phyloP scores from a whole-genome alignment of 2,113 vertebrate genomes.

The Oryzias curvinotus region DNA sequence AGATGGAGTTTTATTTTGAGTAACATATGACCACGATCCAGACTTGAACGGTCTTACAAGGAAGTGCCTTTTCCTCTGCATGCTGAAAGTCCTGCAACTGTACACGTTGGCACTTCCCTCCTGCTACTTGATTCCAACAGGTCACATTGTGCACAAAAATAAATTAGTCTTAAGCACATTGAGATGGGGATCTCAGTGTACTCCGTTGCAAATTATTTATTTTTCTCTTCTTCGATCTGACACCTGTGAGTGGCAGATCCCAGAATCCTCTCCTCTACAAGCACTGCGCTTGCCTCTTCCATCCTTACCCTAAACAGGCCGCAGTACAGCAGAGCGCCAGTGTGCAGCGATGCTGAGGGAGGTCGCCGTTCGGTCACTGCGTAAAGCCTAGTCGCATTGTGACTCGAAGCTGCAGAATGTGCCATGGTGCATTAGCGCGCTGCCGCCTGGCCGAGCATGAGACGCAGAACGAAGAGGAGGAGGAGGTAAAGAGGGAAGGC shows the following conservation, averaged over 20 bases:
- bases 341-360: constrained; percentile 42
- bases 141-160: constrained; percentile 3
- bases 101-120: neutral
- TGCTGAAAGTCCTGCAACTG: constrained; percentile 1
- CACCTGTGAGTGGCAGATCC: constrained; percentile 28
- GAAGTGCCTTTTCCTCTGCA: neutral
- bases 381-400: constrained; percentile 62
- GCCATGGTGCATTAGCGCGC: constrained; percentile 79
- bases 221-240: constrained; percentile 35
- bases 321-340: constrained; percentile 29
- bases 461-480: constrained; percentile 25
- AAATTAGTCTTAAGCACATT: neutral
- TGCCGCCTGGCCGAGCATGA: constrained; percentile 65
- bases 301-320: constrained; percentile 23
- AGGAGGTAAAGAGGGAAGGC: neutral
- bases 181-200: neutral
- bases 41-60: neutral
- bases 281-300: constrained; percentile 10
- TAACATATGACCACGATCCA: neutral
- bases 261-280: constrained; percentile 11
- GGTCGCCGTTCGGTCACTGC: constrained; percentile 75
- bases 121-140: constrained; percentile 8
- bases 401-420: constrained; percentile 77
- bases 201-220: constrained; percentile 12
- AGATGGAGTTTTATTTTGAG: neutral